Evolutionary conservation across 2,888 invertebrate species (phyloP).

Genomic region (Hypena proboscidalis): DNA sequence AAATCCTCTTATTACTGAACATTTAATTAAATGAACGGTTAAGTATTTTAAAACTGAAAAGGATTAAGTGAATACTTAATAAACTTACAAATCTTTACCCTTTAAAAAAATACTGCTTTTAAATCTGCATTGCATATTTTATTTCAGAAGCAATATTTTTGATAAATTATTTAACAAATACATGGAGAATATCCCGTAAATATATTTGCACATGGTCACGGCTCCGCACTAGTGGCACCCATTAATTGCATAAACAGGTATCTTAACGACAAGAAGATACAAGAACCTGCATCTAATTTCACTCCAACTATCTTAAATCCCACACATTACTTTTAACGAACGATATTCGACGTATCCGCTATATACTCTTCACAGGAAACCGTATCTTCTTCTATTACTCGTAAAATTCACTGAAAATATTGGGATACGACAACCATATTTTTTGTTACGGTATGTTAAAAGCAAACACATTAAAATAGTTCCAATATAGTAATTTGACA

Average conservation of each 20-base stretch:
- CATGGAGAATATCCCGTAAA: too few relatives aligned
- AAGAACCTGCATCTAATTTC: constrained; percentile 1
- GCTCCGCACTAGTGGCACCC: neutral
- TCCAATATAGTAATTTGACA: constrained; percentile 28
- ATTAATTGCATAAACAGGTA: constrained; percentile 11
- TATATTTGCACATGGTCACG: neutral
- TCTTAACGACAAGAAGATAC: constrained; percentile 1
- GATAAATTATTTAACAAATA: constrained; percentile 11
- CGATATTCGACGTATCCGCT: constrained; percentile 3
- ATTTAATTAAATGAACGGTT: too few relatives aligned
- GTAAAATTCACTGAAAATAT: constrained; percentile 7
- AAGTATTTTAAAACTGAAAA: too few relatives aligned
- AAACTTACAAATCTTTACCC: too few relatives aligned
- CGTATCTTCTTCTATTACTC: constrained; percentile 11
- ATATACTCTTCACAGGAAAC: constrained; percentile 8
- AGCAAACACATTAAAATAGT: constrained; percentile 31
- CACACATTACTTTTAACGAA: neutral
- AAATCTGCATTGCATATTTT: too few relatives aligned
- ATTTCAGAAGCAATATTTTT: too few relatives aligned
- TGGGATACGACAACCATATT: constrained; percentile 3
- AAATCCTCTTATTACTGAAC: too few relatives aligned
- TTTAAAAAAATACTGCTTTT: too few relatives aligned
- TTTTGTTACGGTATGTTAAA: constrained; percentile 10
- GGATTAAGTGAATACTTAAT: too few relatives aligned
- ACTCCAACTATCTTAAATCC: neutral